Evolutionary conservation across 2,888 invertebrate genomes (phyloP).

Genomic region (Hydroisotoma schaefferi): DNA sequence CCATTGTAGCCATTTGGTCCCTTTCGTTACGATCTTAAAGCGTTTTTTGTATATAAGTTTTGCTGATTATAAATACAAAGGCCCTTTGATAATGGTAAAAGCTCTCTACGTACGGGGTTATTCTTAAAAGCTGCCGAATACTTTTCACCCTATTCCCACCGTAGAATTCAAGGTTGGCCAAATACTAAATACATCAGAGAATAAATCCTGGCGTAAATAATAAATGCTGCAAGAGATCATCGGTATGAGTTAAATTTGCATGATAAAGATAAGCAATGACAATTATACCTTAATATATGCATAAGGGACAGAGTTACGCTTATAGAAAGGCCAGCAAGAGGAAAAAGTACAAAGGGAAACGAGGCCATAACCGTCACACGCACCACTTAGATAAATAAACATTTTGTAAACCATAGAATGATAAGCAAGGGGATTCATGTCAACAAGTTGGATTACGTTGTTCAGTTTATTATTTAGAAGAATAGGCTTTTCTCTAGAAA

Average conservation of each 20-base stretch:
- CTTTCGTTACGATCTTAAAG: too few relatives aligned
- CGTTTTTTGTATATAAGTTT: background rate
- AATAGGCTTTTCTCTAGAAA: background rate
- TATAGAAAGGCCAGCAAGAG: background rate
- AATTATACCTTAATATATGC: background rate
- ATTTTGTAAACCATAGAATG: background rate
- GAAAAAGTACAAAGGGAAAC: background rate
- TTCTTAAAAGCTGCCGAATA: too few relatives aligned
- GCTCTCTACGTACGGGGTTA: background rate
- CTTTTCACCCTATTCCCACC: too few relatives aligned
- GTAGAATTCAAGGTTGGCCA: too few relatives aligned
- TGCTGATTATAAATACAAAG: background rate
- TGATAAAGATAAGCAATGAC: background rate
- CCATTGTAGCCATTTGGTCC: too few relatives aligned
- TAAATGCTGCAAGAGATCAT: too few relatives aligned
- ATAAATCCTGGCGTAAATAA: too few relatives aligned
- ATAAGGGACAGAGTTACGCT: background rate
- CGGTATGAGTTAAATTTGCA: background rate
- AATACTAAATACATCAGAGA: too few relatives aligned
- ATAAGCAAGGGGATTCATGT: background rate
- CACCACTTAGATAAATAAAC: background rate
- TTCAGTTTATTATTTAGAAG: background rate
- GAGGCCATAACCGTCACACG: slow-evolving; percentile 6
- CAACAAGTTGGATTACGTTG: slow-evolving; percentile 4
- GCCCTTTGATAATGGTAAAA: background rate